phyloP scores from a whole-genome alignment of 2,888 invertebrate genomes.

The Synanthedon myopaeformis region DNA sequence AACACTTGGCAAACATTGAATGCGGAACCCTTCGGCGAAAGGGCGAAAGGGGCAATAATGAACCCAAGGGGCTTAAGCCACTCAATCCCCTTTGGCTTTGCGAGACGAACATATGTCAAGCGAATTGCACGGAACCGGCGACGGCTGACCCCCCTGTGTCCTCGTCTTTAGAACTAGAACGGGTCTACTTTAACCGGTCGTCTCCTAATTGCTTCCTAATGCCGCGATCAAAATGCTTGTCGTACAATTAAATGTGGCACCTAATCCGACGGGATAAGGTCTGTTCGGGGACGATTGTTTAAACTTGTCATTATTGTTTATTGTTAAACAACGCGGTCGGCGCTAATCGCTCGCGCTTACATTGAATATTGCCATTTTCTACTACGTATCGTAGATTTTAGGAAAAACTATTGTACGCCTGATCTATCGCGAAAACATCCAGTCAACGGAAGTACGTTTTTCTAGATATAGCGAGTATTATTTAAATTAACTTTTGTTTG shows the following conservation, averaged over 20 bases:
- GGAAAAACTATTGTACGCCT: no score
- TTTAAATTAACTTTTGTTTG: no score
- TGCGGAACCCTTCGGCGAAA: conserved; percentile 34
- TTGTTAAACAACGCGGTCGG: conserved; percentile 30
- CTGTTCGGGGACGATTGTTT: conserved; percentile 1
- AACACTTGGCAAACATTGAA: conserved; percentile 46
- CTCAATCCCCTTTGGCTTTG: conserved; percentile 51
- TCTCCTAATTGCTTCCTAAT: conserved; percentile 50
- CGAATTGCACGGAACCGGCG: conserved; percentile 18
- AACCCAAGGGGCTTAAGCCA: conserved; percentile 59
- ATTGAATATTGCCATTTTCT: no score
- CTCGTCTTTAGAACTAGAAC: conserved; percentile 3
- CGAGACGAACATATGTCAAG: conserved; percentile 57
- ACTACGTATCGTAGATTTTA: no score
- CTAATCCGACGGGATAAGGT: conserved; percentile 14
- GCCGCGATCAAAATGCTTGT: conserved; percentile 18
- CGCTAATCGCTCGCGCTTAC: conserved; percentile 17
- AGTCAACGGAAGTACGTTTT: no score
- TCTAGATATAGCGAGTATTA: no score
- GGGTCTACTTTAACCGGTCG: conserved; percentile 29
- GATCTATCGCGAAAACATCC: no score
- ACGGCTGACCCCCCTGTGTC: conserved; percentile 16
- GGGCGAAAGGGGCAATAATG: conserved; percentile 55
- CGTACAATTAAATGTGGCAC: conserved; percentile 18
- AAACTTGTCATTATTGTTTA: conserved; percentile 11